Conservation (phyloP, 1,140 invertebrate species). For the Anagrus nilaparvatae region DNA sequence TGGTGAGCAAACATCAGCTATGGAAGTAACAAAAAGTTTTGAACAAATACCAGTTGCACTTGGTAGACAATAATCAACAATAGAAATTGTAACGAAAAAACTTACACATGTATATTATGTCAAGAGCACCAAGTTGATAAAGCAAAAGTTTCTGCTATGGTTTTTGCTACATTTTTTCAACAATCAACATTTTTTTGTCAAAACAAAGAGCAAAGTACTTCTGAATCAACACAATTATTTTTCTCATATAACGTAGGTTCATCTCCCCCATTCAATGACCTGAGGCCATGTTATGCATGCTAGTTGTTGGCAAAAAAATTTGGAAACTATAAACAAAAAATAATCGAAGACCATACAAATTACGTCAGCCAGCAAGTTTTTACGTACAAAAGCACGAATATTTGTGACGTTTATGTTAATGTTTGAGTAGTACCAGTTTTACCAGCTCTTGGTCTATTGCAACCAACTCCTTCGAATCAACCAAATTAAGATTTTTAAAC, state of each 20-base stretch:
- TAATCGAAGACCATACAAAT: constrained; percentile 71
- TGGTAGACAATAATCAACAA: constrained; percentile 45
- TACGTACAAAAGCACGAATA: constrained; percentile 90
- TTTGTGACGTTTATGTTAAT: constrained; percentile 92
- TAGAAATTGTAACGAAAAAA: constrained; percentile 41
- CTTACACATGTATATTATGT: constrained; percentile 91
- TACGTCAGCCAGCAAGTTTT: constrained; percentile 73
- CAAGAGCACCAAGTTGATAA: constrained; percentile 81
- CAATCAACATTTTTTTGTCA: constrained; percentile 79
- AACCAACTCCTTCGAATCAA: constrained; percentile 26
- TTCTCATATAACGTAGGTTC: constrained; percentile 60
- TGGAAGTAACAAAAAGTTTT: constrained; percentile 41
- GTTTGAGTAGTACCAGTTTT: constrained; percentile 87
- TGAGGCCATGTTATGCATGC: constrained; percentile 98
- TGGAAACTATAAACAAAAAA: constrained; percentile 80
- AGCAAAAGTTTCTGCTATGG: constrained; percentile 59
- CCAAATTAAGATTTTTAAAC: constrained; percentile 47
- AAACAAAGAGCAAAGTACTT: constrained; percentile 22
- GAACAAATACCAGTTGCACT: constrained; percentile 42
- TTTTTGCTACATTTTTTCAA: constrained; percentile 89
- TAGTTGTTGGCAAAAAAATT: constrained; percentile 88
- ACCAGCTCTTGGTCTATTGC: constrained; percentile 52
- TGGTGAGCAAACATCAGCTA: constrained; percentile 32
- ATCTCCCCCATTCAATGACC: constrained; percentile 78
- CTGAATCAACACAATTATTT: constrained; percentile 48